These are phyloP conservation scores for Eidolon helvum DNA, from an alignment of 2,113 vertebrate species.

Conservation along the genomic window DNA sequence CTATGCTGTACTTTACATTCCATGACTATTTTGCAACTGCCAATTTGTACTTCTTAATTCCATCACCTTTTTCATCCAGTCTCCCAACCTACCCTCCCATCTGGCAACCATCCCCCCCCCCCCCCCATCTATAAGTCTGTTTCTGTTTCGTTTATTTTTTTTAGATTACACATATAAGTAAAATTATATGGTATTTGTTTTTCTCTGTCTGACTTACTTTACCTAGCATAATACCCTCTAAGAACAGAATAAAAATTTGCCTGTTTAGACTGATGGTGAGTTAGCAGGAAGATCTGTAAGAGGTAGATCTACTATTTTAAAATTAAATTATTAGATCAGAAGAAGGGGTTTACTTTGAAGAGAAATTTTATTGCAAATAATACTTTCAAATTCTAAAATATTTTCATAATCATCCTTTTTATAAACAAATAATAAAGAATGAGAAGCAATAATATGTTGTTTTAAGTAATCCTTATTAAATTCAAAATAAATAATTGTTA, in stretches of 20 bases:
- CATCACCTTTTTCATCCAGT: no score
- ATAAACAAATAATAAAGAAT: not conserved
- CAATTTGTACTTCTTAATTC: no score
- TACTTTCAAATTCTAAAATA: not conserved
- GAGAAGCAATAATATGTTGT: not conserved
- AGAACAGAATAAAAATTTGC: not conserved
- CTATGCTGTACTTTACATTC: no score
- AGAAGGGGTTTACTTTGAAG: not conserved
- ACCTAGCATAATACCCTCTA: not conserved
- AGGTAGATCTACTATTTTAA: not conserved
- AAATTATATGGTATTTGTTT: no score
- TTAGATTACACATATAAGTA: no score
- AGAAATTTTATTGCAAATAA: not conserved
- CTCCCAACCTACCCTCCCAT: no score
- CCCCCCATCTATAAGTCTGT: no score
- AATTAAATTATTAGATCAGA: not conserved
- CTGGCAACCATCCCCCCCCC: no score
- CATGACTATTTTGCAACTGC: no score
- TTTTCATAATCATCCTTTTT: not conserved
- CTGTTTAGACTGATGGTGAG: not conserved
- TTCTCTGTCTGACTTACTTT: no score
- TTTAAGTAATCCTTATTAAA: not conserved
- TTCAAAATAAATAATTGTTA: not conserved
- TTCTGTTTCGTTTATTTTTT: no score
- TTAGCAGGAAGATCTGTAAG: not conserved